phyloP scores from a whole-genome alignment of 2,888 invertebrate species.

The Teleiodes luculella region DNA sequence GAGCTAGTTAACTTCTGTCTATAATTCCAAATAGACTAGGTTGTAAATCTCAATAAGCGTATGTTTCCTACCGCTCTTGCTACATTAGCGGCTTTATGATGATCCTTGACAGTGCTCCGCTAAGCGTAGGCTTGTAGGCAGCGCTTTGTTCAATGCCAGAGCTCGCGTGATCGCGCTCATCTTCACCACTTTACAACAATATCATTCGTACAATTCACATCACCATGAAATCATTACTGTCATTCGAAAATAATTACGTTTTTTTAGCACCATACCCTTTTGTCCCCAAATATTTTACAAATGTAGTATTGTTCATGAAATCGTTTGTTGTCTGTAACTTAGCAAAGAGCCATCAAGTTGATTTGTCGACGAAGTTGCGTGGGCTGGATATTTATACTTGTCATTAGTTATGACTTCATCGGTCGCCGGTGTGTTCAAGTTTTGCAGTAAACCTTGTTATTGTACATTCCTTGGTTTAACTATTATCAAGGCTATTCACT shows the following conservation, averaged over 20 bases:
- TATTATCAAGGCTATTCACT: neutral
- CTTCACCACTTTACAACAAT: slow-evolving; percentile 25
- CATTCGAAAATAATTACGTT: slow-evolving; percentile 25
- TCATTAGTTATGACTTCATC: slow-evolving; percentile 69
- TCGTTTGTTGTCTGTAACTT: slow-evolving; percentile 18
- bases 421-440: slow-evolving; percentile 43
- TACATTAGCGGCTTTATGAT: slow-evolving; percentile 18
- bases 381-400: slow-evolving; percentile 62
- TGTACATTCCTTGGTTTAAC: neutral
- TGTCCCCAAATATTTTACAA: neutral
- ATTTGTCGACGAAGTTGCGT: slow-evolving; percentile 50
- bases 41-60: slow-evolving; percentile 27
- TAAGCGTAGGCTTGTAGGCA: slow-evolving; percentile 55
- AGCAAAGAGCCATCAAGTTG: slow-evolving; percentile 44
- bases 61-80: slow-evolving; percentile 23
- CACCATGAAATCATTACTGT: slow-evolving; percentile 28
- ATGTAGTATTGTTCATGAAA: neutral
- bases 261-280: slow-evolving; percentile 8
- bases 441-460: slow-evolving; percentile 26
- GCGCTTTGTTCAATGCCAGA: slow-evolving; percentile 43
- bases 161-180: slow-evolving; percentile 37
- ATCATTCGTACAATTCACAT: slow-evolving; percentile 38
- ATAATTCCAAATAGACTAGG: no score
- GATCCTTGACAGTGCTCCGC: slow-evolving; percentile 53
- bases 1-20: no score